phyloP scores from a whole-genome alignment of 2,113 vertebrate genomes.

The Ornithorhynchus anatinus region DNA sequence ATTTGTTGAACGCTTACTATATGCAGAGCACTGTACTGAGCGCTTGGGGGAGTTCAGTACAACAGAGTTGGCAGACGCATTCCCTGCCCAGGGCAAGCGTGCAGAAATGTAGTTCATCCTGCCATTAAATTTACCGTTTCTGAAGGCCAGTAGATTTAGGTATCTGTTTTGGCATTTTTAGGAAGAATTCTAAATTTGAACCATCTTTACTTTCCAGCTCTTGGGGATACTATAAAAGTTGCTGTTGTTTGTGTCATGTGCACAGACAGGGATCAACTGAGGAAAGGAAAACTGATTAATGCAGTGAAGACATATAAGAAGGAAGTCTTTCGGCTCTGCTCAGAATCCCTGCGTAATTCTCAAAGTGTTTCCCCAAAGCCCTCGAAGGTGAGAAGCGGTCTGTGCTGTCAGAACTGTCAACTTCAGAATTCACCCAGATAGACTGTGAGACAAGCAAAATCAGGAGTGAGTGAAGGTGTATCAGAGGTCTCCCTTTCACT shows the following conservation, averaged over 20 bases:
- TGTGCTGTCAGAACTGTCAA: background rate
- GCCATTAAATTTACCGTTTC: no score
- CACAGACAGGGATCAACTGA: conserved; percentile 60
- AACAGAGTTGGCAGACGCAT: no score
- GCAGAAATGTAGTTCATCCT: no score
- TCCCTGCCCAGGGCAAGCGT: no score
- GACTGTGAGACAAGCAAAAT: background rate
- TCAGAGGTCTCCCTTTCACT: no score
- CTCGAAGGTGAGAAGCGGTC: conserved; percentile 32
- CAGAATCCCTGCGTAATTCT: background rate
- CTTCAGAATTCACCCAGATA: background rate
- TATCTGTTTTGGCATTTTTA: no score
- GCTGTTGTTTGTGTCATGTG: conserved; percentile 14
- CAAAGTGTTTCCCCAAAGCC: conserved; percentile 42
- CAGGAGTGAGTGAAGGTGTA: background rate
- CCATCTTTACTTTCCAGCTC: background rate
- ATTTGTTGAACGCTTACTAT: no score
- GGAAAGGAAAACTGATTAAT: conserved; percentile 55
- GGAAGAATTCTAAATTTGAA: no score
- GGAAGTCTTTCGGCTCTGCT: background rate
- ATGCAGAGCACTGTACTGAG: no score
- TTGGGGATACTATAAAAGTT: background rate
- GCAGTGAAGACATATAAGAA: conserved; percentile 41
- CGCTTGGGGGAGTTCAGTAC: no score
- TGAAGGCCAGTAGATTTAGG: no score